Evolutionary conservation across 2,113 vertebrate genomes (phyloP).

Genomic region (Mirounga angustirostris): DNA sequence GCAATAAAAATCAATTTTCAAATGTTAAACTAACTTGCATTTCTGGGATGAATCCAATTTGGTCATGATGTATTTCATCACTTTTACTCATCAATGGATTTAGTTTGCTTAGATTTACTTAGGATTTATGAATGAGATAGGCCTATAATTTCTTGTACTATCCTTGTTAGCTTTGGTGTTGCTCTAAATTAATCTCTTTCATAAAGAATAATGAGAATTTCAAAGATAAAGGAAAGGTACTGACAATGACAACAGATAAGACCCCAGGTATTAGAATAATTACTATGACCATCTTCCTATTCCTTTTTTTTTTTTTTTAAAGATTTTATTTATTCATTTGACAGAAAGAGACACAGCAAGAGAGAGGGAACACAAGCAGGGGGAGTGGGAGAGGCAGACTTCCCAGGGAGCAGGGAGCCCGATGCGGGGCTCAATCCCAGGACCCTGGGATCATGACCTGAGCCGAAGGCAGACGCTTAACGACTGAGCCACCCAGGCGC

Average conservation of each 20-base stretch:
- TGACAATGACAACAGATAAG: slow-evolving; percentile 22
- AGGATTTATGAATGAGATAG: background rate
- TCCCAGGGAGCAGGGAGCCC: too few species aligned
- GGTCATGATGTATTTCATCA: background rate
- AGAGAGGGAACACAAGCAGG: too few species aligned
- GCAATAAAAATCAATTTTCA: background rate
- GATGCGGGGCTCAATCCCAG: too few species aligned
- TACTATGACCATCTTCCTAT: background rate
- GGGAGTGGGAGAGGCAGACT: too few species aligned
- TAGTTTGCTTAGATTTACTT: slow-evolving; percentile 14
- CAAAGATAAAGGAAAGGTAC: slow-evolving; percentile 31
- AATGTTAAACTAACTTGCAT: slow-evolving; percentile 45
- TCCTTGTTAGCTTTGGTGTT: background rate
- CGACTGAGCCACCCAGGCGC: too few species aligned
- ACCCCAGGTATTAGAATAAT: slow-evolving; percentile 24
- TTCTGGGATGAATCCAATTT: background rate
- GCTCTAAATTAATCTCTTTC: slow-evolving; percentile 17
- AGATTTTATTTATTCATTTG: background rate
- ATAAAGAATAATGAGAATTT: slow-evolving; percentile 52
- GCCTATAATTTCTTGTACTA: background rate
- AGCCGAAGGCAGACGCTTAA: too few species aligned
- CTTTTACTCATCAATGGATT: slow-evolving; percentile 32
- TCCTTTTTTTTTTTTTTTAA: background rate
- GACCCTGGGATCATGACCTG: too few species aligned
- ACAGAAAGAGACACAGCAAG: too few species aligned